Base-by-base conservation (phyloP, 1,140 invertebrate genomes). In the Liolophura sinensis region DNA sequence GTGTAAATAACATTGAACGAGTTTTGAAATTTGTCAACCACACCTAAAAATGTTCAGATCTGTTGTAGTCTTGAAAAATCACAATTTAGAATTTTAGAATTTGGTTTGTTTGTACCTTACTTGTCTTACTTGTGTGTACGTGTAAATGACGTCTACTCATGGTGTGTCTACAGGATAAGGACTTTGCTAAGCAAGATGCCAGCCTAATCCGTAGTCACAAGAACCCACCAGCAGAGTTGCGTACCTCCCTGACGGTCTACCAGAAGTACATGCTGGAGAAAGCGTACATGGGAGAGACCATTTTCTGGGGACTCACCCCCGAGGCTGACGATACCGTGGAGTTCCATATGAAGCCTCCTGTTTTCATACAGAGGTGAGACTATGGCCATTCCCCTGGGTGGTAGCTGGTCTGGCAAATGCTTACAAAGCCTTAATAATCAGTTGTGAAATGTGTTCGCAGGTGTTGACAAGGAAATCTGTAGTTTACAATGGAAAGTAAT, bases 251-350 rank as follows among this genome's bases (percentile, higher is more conserved):
- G 57, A 92, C 91, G 73, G 88, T 91, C 11, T 96, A 97, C 81
- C 92, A 93, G 75, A 90, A 92, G 56, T 94, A 92, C 80, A 90
- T 91, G 0, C 76, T 97, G 7, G 87, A 90, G 63, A 90, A 90
- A 75, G 95, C 94, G 14, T 98, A 98, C 78, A 87, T 88, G 52
- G 96, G 96, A 0, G 90, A 93, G 76, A 91, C 91, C 0, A 97
- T 93, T 76, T 98, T 97, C 82, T 98, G 96, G 96, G 94, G 93
- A 18, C 83, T 94, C 16, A 86, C 92, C 22, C 95, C 96, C 0
- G 90, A 92, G 72, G 88, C 90, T 40, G 93, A 92, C 1, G 93
- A 97, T 81, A 86, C 90, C 54, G 85, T 97, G 15, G 89, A 90
- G 63, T 93, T 98, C 81, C 90, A 90, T 80, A 96, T 96, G 81